Base-by-base conservation (phyloP, 2,797 vertebrate genomes). In the Bradypodion ventrale region DNA sequence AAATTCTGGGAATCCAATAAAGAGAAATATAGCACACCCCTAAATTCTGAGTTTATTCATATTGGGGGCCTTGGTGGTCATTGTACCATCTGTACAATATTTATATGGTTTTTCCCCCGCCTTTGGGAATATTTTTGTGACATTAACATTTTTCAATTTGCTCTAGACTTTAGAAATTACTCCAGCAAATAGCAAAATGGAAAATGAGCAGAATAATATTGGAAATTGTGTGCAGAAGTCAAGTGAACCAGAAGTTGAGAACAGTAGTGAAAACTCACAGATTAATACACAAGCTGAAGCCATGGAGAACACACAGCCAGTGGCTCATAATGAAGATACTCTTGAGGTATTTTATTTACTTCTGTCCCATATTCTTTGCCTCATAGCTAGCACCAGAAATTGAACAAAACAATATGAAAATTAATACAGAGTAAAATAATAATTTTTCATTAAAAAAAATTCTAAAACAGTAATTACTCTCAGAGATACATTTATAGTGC, bases 261-360 rank as follows among this genome's bases (percentile, higher is more conserved):
- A 94, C 49, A 94, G 92, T 80, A 92, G 94, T 7, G 95, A 96
- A 86, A 97, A 94, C 88, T 94, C 94, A 29, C 97, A 97, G 88
- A 95, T 92, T 89, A 93, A 92, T 88, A 89, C 93, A 4, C 95
- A 96, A 87, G 87, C 87, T 83, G 97, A 97, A 91, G 95, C 96
- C 42, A 96, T 96, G 44, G 97, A 97, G 88, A 96, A 95, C 89
- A 93, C 94, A 0, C 95, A 95, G 92, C 89, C 91, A 23, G 68
- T 92, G 93, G 92, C 97, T 87, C 97, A 96, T 94, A 97, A 97
- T 16, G 97, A 98, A 92, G 98, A 98, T 93, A 97, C 95, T 5
- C 96, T 98, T 75, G 97, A 99, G 98, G 98, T 99, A 96, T 49
- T 76, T 52, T 65, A 35, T 44, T 21, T 82, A 59, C 66, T 72